These are phyloP conservation scores for Lacerta bilineata DNA, from an alignment of 2,797 vertebrate genomes.

Conservation along the genomic window DNA sequence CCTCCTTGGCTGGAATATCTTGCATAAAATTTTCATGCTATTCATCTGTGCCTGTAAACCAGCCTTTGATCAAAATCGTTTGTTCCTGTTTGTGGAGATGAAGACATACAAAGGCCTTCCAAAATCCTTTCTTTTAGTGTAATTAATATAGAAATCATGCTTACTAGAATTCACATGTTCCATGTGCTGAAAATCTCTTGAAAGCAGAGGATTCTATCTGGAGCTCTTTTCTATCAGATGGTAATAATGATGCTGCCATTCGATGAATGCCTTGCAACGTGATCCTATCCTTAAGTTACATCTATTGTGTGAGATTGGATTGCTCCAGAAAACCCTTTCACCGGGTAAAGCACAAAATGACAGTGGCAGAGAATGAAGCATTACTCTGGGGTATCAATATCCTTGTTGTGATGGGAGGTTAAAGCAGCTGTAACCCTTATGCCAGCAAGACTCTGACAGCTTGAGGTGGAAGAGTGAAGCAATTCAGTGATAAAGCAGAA, in stretches of 20 bases:
- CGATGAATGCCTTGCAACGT: not conserved
- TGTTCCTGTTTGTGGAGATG: conserved; percentile 35
- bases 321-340: not conserved
- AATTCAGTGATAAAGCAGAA: not conserved
- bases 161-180: conserved; percentile 18
- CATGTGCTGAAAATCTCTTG: conserved; percentile 31
- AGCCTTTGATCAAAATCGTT: not conserved
- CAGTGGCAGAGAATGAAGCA: not conserved
- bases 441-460: not conserved
- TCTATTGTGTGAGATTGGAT: not conserved
- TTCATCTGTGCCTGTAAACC: conserved; percentile 4
- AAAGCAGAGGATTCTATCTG: conserved; percentile 32
- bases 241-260: not conserved
- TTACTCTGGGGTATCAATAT: not conserved
- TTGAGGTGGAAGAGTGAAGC: not conserved
- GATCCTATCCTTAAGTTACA: not conserved
- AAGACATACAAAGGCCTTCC: conserved; percentile 11
- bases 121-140: not conserved
- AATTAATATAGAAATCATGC: conserved; percentile 48
- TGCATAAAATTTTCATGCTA: conserved; percentile 32
- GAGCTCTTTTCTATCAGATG: conserved; percentile 12
- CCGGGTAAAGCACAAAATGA: not conserved
- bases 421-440: not conserved
- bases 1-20: conserved; percentile 43
- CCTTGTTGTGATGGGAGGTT: not conserved